phyloP scores from a whole-genome alignment of 1,140 invertebrate species.

The Panulirus ornatus region DNA sequence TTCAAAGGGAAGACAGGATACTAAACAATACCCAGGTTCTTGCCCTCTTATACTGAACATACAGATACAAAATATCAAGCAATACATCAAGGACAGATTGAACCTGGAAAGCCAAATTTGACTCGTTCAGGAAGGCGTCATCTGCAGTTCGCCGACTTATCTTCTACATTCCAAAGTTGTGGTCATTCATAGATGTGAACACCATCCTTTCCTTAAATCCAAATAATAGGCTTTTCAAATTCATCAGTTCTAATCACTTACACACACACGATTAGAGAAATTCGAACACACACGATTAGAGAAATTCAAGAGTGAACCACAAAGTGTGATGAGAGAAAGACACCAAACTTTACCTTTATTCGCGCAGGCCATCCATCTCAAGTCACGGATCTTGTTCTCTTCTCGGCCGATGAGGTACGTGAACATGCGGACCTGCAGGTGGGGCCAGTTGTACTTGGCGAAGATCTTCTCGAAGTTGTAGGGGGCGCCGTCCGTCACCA shows the following conservation, averaged over 20 bases:
- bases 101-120: too few species aligned
- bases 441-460: conserved; percentile 90
- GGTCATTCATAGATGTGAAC: too few species aligned
- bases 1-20: too few species aligned
- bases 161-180: too few species aligned
- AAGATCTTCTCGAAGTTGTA: conserved; percentile 96
- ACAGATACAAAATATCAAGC: too few species aligned
- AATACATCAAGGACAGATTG: too few species aligned
- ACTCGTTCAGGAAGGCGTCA: too few species aligned
- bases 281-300: not conserved
- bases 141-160: too few species aligned
- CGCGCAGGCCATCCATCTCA: conserved; percentile 98
- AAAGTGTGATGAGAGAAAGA: not conserved
- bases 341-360: conserved; percentile 88
- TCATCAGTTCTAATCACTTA: not conserved
- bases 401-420: conserved; percentile 98
- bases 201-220: too few species aligned
- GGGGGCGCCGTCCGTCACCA: conserved; percentile 98
- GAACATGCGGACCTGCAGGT: conserved; percentile 94
- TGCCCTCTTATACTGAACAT: too few species aligned
- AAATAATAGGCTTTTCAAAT: too few species aligned
- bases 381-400: conserved; percentile 92
- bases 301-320: not conserved
- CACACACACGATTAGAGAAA: not conserved
- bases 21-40: too few species aligned